A percentile compares a stretch with the other conserved stretches of the same genome.
Evolutionary conservation across 1,140 invertebrate species (phyloP).

Genomic region (Procambarus virginalis): DNA sequence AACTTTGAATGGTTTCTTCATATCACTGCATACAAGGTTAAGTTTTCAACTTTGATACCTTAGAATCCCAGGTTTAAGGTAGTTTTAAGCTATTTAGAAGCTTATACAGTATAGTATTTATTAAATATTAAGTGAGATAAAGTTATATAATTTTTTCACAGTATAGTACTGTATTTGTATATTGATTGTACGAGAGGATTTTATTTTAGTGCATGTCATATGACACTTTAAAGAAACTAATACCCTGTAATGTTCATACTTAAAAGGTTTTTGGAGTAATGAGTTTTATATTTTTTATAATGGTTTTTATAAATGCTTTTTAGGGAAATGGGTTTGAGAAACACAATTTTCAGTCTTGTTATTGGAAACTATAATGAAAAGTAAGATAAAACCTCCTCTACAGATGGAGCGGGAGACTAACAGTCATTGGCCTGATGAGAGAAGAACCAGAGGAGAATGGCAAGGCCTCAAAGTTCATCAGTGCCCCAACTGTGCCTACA

Average conservation of each 20-base stretch:
- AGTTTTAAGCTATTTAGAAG: too few species aligned
- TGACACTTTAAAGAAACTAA: neutral
- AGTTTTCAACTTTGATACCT: too few species aligned
- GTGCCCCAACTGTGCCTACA: constrained; percentile 23
- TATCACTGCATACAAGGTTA: too few species aligned
- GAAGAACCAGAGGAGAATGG: constrained; percentile 26
- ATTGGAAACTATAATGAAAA: neutral
- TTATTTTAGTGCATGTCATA: neutral
- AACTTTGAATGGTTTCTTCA: too few species aligned
- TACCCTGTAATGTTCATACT: neutral
- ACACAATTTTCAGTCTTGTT: neutral
- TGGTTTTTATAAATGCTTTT: neutral
- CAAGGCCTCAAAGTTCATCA: constrained; percentile 28
- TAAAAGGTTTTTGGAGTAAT: neutral
- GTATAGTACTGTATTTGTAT: too few species aligned
- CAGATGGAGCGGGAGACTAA: constrained; percentile 31
- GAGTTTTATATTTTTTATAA: neutral
- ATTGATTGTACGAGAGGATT: neutral
- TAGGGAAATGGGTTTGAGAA: neutral
- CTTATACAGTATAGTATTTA: too few species aligned
- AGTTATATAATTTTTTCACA: neutral
- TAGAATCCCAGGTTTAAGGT: too few species aligned
- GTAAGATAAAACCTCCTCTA: constrained; percentile 34
- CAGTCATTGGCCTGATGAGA: constrained; percentile 20
- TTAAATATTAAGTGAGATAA: neutral